A percentile compares a stretch with the other conserved stretches of the same genome.
phyloP scores from a whole-genome alignment of 2,797 vertebrate genomes.

The Naso thynnoides region DNA sequence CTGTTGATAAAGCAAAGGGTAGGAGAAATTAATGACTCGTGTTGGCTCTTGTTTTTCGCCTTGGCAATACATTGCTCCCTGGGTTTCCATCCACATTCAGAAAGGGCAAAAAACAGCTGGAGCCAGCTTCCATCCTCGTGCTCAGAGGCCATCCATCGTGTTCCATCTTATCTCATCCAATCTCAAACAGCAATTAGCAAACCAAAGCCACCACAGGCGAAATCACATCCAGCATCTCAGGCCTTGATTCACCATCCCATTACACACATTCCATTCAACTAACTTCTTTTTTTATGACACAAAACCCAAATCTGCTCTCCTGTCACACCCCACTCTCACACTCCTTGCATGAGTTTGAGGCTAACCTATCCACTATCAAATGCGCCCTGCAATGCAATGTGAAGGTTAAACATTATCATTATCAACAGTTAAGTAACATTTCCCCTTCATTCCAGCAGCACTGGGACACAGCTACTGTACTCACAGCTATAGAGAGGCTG shows the following conservation, averaged over 20 bases:
- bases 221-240: conserved; percentile 71
- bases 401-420: conserved; percentile 58
- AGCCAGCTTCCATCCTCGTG: conserved; percentile 32
- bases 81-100: conserved; percentile 29
- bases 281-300: conserved; percentile 64
- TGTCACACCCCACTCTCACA: conserved; percentile 3
- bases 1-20: conserved; percentile 4
- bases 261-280: conserved; percentile 68
- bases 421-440: conserved; percentile 45
- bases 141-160: conserved; percentile 43
- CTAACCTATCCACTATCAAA: conserved; percentile 52
- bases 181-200: conserved; percentile 78
- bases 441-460: conserved; percentile 31
- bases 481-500: conserved; percentile 16
- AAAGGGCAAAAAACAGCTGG: conserved; percentile 45
- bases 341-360: conserved; percentile 59
- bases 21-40: conserved; percentile 22
- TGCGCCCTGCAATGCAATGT: conserved; percentile 41
- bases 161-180: conserved; percentile 59
- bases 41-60: conserved; percentile 29
- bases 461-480: conserved; percentile 28
- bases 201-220: conserved; percentile 52
- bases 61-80: conserved; percentile 23
- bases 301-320: conserved; percentile 8
- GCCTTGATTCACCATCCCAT: conserved; percentile 66